A percentile compares a stretch with the other conserved stretches of the same genome.
phyloP scores from a whole-genome alignment of 2,888 invertebrate genomes.

The Yponomeuta evonymella region DNA sequence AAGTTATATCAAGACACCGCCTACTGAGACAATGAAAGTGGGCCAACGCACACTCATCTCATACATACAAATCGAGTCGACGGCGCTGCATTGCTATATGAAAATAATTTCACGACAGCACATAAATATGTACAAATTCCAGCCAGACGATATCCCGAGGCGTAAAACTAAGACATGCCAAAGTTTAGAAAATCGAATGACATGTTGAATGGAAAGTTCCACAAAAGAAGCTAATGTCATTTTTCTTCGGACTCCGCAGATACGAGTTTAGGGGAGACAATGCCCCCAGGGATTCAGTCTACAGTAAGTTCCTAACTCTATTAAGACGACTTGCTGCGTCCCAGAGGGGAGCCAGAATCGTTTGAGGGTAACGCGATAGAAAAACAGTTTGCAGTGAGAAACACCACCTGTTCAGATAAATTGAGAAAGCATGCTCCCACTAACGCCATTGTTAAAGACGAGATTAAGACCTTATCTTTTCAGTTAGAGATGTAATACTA shows the following conservation, averaged over 20 bases:
- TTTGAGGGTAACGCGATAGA: conserved; percentile 50
- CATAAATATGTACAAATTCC: conserved; percentile 1
- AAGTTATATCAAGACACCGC: neutral
- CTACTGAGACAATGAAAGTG: neutral
- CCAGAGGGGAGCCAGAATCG: conserved; percentile 43
- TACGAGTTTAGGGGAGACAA: conserved; percentile 45
- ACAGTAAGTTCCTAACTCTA: conserved; percentile 66
- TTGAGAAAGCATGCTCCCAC: conserved; percentile 40
- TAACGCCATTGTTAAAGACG: conserved; percentile 3
- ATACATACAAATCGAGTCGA: conserved; percentile 1
- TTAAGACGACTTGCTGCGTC: conserved; percentile 63
- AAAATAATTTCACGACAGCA: conserved; percentile 5
- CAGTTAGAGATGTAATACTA: neutral
- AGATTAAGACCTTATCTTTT: neutral
- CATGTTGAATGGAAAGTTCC: conserved; percentile 39
- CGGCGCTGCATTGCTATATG: neutral
- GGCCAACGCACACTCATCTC: neutral
- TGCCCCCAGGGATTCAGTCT: conserved; percentile 57
- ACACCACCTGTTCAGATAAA: conserved; percentile 54
- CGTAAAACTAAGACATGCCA: neutral
- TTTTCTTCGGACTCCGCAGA: conserved; percentile 33
- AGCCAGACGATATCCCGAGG: neutral
- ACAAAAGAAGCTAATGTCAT: conserved; percentile 61
- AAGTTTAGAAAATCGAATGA: conserved; percentile 28
- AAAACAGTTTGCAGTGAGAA: conserved; percentile 63